Evolutionary conservation across 1,140 invertebrate species (phyloP).

Genomic region (Bathynomus jamesi): DNA sequence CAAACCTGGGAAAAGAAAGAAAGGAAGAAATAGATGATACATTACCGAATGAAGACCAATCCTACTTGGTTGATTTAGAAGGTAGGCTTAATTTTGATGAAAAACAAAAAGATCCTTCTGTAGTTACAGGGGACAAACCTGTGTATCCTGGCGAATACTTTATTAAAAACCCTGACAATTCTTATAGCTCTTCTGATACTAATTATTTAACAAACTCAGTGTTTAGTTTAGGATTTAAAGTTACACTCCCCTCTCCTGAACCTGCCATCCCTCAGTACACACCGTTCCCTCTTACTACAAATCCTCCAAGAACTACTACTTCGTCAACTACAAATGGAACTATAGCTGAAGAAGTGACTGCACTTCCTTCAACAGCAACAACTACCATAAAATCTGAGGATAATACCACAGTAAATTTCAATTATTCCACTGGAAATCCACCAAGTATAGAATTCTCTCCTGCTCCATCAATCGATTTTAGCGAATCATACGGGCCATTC

Average conservation of each 20-base stretch:
- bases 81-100: background rate
- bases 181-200: conserved; percentile 9
- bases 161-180: conserved; percentile 19
- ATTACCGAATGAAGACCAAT: background rate
- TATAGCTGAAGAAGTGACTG: background rate
- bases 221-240: conserved; percentile 21
- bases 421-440: background rate
- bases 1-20: conserved; percentile 5
- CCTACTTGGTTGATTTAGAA: background rate
- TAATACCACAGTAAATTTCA: no score
- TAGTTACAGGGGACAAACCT: conserved; percentile 17
- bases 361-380: background rate
- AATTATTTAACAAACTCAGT: conserved; percentile 20
- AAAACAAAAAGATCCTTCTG: conserved; percentile 10
- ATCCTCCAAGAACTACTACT: conserved; percentile 20
- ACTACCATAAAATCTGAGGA: background rate
- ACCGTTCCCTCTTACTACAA: conserved; percentile 33
- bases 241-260: conserved; percentile 14
- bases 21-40: no score
- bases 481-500: conserved; percentile 20
- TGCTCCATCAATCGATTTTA: conserved; percentile 24
- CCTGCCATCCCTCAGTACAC: conserved; percentile 28
- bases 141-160: conserved; percentile 27
- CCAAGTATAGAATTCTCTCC: conserved; percentile 29
- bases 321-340: background rate